These are phyloP conservation scores for Dryobates pubescens DNA, from an alignment of 2,797 vertebrate species.

Conservation along the genomic window DNA sequence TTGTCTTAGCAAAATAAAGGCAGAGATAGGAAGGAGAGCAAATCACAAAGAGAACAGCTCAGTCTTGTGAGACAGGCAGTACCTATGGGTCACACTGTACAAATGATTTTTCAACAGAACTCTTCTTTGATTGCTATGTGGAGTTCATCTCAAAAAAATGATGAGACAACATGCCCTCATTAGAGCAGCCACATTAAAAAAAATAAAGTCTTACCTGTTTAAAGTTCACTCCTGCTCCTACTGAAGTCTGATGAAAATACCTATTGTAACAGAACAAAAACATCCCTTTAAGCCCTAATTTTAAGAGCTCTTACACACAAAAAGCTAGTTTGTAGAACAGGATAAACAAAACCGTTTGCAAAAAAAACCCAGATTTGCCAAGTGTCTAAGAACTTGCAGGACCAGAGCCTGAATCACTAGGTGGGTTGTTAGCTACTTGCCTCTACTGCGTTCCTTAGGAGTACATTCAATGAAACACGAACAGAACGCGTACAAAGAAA, in stretches of 20 bases:
- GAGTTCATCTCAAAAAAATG: conserved; percentile 23
- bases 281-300: neutral
- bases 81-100: neutral
- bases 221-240: neutral
- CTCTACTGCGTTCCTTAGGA: neutral
- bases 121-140: neutral
- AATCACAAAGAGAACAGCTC: neutral
- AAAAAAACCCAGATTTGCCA: neutral
- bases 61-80: neutral
- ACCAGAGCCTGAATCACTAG: accelerated
- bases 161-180: neutral
- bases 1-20: neutral
- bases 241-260: neutral
- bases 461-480: accelerated
- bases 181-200: neutral
- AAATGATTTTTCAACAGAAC: conserved; percentile 3
- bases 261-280: neutral
- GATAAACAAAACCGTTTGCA: neutral
- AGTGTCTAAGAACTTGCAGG: neutral
- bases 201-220: neutral
- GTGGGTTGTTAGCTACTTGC: neutral
- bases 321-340: neutral
- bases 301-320: neutral
- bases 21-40: neutral
- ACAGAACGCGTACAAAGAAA: accelerated